phyloP scores from a whole-genome alignment of 2,113 vertebrate genomes.

The Burhinus oedicnemus region DNA sequence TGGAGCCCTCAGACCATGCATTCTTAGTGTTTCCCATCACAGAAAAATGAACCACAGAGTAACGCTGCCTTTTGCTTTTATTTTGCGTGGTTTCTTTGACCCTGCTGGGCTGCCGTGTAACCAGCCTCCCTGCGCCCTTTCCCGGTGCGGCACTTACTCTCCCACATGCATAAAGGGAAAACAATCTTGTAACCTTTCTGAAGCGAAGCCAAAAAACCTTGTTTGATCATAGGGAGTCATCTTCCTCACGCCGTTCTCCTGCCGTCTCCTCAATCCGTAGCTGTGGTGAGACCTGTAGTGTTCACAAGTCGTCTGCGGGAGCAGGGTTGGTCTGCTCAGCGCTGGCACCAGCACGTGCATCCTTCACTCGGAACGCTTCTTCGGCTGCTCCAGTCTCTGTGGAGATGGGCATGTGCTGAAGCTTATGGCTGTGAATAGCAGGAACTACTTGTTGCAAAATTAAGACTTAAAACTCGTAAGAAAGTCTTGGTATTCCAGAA shows the following conservation, averaged over 20 bases:
- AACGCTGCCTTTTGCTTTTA: rapidly evolving
- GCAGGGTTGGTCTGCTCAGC: background rate
- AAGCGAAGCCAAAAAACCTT: background rate
- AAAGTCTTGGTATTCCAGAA: background rate
- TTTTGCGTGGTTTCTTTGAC: background rate
- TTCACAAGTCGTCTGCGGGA: background rate
- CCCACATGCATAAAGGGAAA: background rate
- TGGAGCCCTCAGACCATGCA: background rate
- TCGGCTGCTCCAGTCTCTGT: background rate
- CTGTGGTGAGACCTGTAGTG: background rate
- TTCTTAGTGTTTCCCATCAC: background rate
- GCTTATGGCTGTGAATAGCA: rapidly evolving
- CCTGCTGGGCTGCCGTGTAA: background rate
- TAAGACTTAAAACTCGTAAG: background rate
- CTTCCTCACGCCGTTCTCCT: rapidly evolving
- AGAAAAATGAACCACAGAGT: background rate
- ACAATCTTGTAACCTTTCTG: background rate
- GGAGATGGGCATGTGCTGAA: background rate
- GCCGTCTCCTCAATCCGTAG: background rate
- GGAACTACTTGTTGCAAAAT: background rate
- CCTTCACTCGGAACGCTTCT: background rate
- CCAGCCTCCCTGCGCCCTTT: background rate
- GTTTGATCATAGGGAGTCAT: background rate
- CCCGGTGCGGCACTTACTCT: background rate
- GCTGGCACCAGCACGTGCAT: rapidly evolving